Percentiles rank a stretch among this genome's conserved stretches.
phyloP scores from a whole-genome alignment of 2,113 vertebrate species.

The Boleophthalmus pectinirostris region DNA sequence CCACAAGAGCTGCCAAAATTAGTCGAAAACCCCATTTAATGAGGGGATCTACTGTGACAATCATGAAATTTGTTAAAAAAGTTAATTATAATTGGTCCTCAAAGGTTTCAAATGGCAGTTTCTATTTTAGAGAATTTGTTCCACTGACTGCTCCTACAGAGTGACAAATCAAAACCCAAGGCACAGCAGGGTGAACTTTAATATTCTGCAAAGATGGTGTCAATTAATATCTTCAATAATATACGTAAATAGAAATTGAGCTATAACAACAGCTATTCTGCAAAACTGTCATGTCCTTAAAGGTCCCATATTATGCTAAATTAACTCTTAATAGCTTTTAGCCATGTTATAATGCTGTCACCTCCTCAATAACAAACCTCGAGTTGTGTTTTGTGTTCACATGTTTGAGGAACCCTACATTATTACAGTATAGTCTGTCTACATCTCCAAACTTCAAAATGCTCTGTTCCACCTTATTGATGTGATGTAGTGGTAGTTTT shows the following conservation, averaged over 20 bases:
- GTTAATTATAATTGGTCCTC: not conserved
- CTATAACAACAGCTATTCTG: not conserved
- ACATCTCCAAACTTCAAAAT: no score
- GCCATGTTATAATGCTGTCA: no score
- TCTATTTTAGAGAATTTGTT: not conserved
- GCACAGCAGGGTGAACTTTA: not conserved
- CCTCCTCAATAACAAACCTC: no score
- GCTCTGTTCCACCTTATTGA: no score
- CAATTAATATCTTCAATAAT: no score
- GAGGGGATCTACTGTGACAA: not conserved
- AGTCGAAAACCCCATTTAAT: slow-evolving; percentile 4
- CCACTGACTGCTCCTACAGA: not conserved
- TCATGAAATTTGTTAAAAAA: not conserved
- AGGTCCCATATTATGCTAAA: no score
- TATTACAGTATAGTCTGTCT: no score
- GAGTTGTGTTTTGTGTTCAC: no score
- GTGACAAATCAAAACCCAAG: not conserved
- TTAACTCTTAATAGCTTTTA: no score
- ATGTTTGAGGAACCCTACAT: no score
- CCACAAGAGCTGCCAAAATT: not conserved
- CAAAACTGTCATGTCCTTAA: no score
- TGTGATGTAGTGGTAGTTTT: no score
- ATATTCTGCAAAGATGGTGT: not conserved
- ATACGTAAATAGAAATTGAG: not conserved
- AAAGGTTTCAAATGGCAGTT: not conserved